Evolutionary conservation across 2,797 vertebrate species (phyloP).

Genomic region (Gouania willdenowi): DNA sequence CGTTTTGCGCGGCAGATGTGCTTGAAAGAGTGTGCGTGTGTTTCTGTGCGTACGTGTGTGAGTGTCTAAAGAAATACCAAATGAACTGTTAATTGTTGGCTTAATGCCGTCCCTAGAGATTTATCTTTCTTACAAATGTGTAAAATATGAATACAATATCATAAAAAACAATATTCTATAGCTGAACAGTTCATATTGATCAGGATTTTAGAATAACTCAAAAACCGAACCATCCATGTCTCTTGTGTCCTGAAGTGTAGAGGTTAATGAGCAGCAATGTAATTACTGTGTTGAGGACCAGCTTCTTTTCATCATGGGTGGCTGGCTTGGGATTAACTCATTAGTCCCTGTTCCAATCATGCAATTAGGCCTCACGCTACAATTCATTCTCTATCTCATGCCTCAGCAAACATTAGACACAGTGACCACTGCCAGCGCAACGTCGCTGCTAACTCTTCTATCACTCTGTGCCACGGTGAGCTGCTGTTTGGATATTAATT

Average conservation of each 20-base stretch:
- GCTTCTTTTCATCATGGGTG: conserved; percentile 61
- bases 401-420: conserved; percentile 47
- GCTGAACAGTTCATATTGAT: too few species aligned
- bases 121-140: too few species aligned
- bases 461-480: conserved; percentile 14
- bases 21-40: too few species aligned
- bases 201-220: too few species aligned
- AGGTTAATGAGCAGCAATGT: conserved; percentile 58
- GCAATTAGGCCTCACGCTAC: conserved; percentile 68
- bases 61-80: too few species aligned
- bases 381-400: conserved; percentile 57
- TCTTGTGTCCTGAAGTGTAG: conserved; percentile 16
- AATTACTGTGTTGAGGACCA: conserved; percentile 56
- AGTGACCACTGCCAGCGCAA: conserved; percentile 41
- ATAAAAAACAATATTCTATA: too few species aligned
- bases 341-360: conserved; percentile 60
- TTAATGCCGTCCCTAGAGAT: too few species aligned
- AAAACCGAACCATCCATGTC: conserved; percentile 5
- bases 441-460: conserved; percentile 37
- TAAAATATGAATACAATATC: too few species aligned
- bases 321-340: conserved; percentile 64
- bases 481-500: conserved; percentile 29
- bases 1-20: too few species aligned
- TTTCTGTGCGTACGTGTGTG: too few species aligned
- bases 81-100: too few species aligned